Percentiles rank a stretch among this genome's conserved stretches.
Conservation (phyloP, 2,113 vertebrate species). For the Megatriorchis doriae region DNA sequence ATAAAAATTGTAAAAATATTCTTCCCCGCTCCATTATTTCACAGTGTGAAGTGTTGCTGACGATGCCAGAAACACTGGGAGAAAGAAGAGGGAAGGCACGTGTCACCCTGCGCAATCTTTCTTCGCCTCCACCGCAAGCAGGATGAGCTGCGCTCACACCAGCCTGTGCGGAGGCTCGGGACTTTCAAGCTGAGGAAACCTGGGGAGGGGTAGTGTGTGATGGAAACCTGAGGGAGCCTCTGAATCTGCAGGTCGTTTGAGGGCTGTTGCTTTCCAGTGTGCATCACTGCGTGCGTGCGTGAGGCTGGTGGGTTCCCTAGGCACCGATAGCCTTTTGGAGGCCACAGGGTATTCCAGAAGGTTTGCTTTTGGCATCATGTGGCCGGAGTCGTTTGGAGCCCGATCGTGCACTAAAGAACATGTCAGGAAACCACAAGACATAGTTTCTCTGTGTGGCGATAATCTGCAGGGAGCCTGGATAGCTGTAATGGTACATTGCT, state of each 20-base stretch:
- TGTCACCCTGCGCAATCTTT: neutral
- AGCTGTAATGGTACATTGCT: conserved; percentile 63
- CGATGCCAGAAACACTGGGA: neutral
- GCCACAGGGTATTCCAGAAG: neutral
- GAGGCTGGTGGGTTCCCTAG: neutral
- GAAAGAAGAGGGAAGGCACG: neutral
- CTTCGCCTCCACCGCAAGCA: accelerated
- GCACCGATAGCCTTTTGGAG: neutral
- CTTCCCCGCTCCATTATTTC: neutral
- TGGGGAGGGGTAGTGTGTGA: neutral
- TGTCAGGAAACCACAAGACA: conserved; percentile 69
- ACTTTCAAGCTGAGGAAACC: neutral
- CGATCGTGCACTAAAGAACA: conserved; percentile 6
- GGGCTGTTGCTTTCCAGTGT: neutral
- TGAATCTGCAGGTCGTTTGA: accelerated
- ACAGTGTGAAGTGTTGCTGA: neutral
- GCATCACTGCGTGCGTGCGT: accelerated
- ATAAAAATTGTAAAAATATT: neutral
- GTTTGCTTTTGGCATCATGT: conserved; percentile 43
- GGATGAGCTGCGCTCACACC: neutral
- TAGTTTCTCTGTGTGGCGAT: conserved; percentile 60
- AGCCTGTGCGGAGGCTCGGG: accelerated
- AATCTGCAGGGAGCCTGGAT: conserved; percentile 56
- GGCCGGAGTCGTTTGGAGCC: conserved; percentile 28
- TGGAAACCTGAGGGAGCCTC: neutral